phyloP scores from a whole-genome alignment of 2,888 invertebrate genomes.

The Apoda limacodes region DNA sequence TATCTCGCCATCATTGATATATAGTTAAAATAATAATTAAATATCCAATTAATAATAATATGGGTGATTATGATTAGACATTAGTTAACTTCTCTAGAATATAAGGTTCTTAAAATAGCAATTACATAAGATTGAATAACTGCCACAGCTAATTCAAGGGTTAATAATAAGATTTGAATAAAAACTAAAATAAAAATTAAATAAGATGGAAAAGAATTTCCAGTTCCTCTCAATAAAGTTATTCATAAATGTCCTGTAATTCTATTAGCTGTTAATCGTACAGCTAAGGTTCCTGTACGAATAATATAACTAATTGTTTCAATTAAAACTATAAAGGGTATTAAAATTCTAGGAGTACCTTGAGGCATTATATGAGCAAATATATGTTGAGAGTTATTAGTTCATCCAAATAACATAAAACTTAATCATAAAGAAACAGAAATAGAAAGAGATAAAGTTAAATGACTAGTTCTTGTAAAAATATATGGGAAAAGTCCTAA shows the following conservation, averaged over 20 bases:
- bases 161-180: slow-evolving; percentile 62
- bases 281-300: slow-evolving; percentile 75
- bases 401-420: slow-evolving; percentile 75
- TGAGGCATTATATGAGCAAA: slow-evolving; percentile 76
- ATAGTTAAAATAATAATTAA: slow-evolving; percentile 58
- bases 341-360: slow-evolving; percentile 73
- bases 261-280: slow-evolving; percentile 82
- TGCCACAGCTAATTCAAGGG: slow-evolving; percentile 71
- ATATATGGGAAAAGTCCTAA: slow-evolving; percentile 78
- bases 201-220: slow-evolving; percentile 28
- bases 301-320: slow-evolving; percentile 81
- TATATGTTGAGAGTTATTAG: slow-evolving; percentile 72
- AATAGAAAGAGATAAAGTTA: slow-evolving; percentile 69
- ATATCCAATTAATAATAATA: slow-evolving; percentile 67
- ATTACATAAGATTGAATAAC: slow-evolving; percentile 77
- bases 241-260: slow-evolving; percentile 78
- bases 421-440: slow-evolving; percentile 73
- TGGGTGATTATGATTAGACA: slow-evolving; percentile 69
- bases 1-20: slow-evolving; percentile 79
- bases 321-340: slow-evolving; percentile 81
- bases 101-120: slow-evolving; percentile 73
- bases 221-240: slow-evolving; percentile 65
- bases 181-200: slow-evolving; percentile 43
- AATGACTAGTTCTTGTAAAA: slow-evolving; percentile 76
- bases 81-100: slow-evolving; percentile 76